phyloP scores from a whole-genome alignment of 1,140 invertebrate genomes.

The Calephelis virginiensis region DNA sequence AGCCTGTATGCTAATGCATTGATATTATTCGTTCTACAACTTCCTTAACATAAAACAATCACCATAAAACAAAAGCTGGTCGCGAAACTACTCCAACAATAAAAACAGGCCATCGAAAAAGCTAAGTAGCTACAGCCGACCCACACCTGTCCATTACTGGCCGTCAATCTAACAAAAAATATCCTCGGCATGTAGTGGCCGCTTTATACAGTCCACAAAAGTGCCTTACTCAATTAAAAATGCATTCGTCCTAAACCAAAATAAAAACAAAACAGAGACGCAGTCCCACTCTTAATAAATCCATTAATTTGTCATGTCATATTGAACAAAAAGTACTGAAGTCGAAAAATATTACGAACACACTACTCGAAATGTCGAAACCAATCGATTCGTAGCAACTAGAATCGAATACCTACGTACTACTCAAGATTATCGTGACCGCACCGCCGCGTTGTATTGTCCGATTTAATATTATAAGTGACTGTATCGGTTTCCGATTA shows the following conservation, averaged over 20 bases:
- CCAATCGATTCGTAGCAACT: slow-evolving; percentile 58
- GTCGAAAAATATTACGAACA: slow-evolving; percentile 52
- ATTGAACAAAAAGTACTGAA: slow-evolving; percentile 62
- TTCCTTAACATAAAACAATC: slow-evolving; percentile 37
- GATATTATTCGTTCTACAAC: not conserved
- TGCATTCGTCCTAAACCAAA: slow-evolving; percentile 71
- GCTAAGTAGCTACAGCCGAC: slow-evolving; percentile 61
- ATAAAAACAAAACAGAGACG: slow-evolving; percentile 58
- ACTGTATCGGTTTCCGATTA: slow-evolving; percentile 36
- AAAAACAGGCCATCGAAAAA: slow-evolving; percentile 52
- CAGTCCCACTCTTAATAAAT: slow-evolving; percentile 73
- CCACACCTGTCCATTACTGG: slow-evolving; percentile 72
- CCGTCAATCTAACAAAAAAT: slow-evolving; percentile 75
- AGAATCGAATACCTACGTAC: slow-evolving; percentile 45
- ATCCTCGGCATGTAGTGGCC: slow-evolving; percentile 66
- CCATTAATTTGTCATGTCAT: slow-evolving; percentile 78
- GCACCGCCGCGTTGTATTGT: slow-evolving; percentile 52
- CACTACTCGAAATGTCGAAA: slow-evolving; percentile 47
- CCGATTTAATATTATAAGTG: slow-evolving; percentile 63
- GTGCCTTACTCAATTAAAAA: slow-evolving; percentile 76
- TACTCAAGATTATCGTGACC: slow-evolving; percentile 64
- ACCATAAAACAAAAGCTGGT: slow-evolving; percentile 44
- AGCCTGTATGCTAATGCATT: too few relatives aligned
- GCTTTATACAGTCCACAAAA: slow-evolving; percentile 74
- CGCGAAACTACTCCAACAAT: slow-evolving; percentile 52